Evolutionary conservation across 2,888 invertebrate species (phyloP).

Genomic region (Apantesis nais): DNA sequence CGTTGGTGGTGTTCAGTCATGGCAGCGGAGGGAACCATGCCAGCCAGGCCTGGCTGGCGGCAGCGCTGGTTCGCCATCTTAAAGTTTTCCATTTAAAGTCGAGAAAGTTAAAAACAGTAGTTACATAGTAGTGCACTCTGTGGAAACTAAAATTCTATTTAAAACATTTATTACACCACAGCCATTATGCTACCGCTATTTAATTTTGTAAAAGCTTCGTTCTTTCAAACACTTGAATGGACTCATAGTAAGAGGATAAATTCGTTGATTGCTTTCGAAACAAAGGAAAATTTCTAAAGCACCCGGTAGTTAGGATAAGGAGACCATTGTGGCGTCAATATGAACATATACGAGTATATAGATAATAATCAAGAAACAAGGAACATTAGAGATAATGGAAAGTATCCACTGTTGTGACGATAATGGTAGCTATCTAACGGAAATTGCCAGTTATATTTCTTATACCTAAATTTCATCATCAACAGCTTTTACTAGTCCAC

Average conservation of each 20-base stretch:
- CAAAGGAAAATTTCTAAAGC: slow-evolving; percentile 2
- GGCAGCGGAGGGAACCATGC: too few relatives aligned
- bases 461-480: slow-evolving; percentile 21
- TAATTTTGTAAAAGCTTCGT: background rate
- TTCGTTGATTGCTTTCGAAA: background rate
- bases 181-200: background rate
- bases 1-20: too few relatives aligned
- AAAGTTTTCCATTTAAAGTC: too few relatives aligned
- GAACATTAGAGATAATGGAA: slow-evolving; percentile 38
- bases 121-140: background rate
- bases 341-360: slow-evolving; percentile 7
- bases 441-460: slow-evolving; percentile 34
- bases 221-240: background rate
- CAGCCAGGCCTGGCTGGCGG: too few relatives aligned
- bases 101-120: background rate
- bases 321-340: slow-evolving; percentile 22
- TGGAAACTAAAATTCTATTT: background rate
- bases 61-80: too few relatives aligned
- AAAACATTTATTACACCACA: background rate
- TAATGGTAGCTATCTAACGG: slow-evolving; percentile 33
- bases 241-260: background rate
- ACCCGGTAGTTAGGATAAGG: background rate
- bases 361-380: slow-evolving; percentile 36
- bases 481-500: too few relatives aligned
- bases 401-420: slow-evolving; percentile 16